Evolutionary conservation across 2,113 vertebrate genomes (phyloP), one percentile per base, ranked within the genome.

Genomic region (Megatriorchis doriae): DNA sequence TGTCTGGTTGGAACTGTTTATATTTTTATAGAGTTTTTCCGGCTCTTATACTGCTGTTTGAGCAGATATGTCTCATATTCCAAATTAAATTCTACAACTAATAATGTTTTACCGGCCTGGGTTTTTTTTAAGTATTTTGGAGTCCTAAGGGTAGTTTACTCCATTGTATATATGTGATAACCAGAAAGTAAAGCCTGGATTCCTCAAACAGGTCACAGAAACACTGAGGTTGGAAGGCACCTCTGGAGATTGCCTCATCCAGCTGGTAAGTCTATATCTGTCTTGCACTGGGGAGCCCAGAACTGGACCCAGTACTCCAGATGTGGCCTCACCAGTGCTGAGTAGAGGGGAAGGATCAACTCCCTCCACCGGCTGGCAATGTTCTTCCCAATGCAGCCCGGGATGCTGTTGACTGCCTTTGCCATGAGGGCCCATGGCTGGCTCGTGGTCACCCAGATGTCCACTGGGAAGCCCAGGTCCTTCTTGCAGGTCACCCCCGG

Each of bases 191-290:
- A 42, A 55, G n/a, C 13, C 65, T 38, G 45, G 38, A 9, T 81
- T 62, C n/a, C 82, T 79, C 9, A 10, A 7, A 20, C 0, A 3
- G 80, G 47, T 43, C 26, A 7, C 59, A 48, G 79, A 9, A 34
- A 40, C n/a, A 1, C 36, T 6, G 58, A 4, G 83, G 53, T 4
- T 55, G 80, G 67, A 55, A 7, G 29, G 56, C 45, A 6, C 1
- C 61, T 66, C 58, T 26, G 62, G 59, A 15, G n/a, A 3, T 13
- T 14, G 38, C 27, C 58, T 65, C 31, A 25, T 21, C 4, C 66
- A 16, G 29, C 53, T 6, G 0, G 3, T 42, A 7, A 0, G 2
- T 8, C 63, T 1, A 0, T 3, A 16, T 13, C 11, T 45, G n/a
- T 13, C 22, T 12, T 13, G 40, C n/a, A 1, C 25, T 18, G 58